Percentiles rank a stretch among this genome's conserved stretches.
These are phyloP conservation scores for Agrochola circellaris DNA, from an alignment of 2,888 invertebrate species.

Conservation along the genomic window DNA sequence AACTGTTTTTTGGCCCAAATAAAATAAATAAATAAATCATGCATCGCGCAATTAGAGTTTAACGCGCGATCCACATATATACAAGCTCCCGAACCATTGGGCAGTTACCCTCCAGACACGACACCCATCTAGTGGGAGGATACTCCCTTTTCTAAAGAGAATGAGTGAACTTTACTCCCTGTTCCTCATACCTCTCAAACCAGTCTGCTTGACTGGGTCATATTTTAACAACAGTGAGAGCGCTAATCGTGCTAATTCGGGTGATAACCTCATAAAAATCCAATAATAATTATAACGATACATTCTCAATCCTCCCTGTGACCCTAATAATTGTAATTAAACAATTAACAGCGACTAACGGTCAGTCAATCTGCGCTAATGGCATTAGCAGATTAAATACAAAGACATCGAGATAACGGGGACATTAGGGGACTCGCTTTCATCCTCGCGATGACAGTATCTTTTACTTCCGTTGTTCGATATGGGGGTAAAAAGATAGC, in stretches of 20 bases:
- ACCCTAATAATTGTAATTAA: constrained; percentile 62
- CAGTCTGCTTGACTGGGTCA: neutral
- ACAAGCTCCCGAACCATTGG: no score
- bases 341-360: constrained; percentile 63
- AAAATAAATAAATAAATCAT: no score
- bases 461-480: constrained; percentile 56
- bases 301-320: constrained; percentile 2
- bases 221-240: neutral
- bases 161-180: no score
- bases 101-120: no score
- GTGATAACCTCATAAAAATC: constrained; percentile 2
- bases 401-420: constrained; percentile 60
- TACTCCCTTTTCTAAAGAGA: no score
- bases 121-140: no score
- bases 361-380: constrained; percentile 63
- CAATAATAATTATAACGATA: constrained; percentile 29
- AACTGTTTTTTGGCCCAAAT: no score
- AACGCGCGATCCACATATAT: no score
- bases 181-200: no score
- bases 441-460: constrained; percentile 52
- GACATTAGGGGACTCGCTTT: constrained; percentile 59
- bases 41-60: no score
- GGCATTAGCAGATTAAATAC: constrained; percentile 64
- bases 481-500: constrained; percentile 54
- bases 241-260: neutral